Evolutionary conservation across 2,888 invertebrate genomes (phyloP), one percentile per base, ranked within the genome.

Genomic region (Parthenolecanium corni): DNA sequence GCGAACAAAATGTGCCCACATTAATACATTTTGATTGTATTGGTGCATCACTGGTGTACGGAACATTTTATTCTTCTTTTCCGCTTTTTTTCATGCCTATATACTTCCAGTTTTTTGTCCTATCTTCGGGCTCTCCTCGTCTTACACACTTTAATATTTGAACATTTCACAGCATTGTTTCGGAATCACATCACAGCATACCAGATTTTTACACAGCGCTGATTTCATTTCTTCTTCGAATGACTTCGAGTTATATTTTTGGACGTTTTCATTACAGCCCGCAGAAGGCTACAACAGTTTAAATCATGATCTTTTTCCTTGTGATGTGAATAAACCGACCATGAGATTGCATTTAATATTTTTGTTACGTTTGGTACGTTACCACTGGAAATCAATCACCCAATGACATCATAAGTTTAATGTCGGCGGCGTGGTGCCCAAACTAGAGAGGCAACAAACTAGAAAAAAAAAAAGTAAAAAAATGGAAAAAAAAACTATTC

Each of bases 271-370:
- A 61, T 61, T 61, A 49, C 49, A 61, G 31, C 31, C 5, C 31
- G 31, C 31, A 31, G n/a, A n/a, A n/a, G 24, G 38, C 61, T 61
- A 51, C 61, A 16, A n/a, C n/a, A 23, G 49, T 49, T 61, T 51
- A 61, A 61, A 61, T 61, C 51, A 61, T 61, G 49, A 61, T 61
- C 61, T 36, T 61, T 61, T 61, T 49, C 51, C 31, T 31, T 31
- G 31, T 61, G 61, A 61, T 61, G 61, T 51, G 61, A 61, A 61
- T 61, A 61, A 61, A 61, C 61, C 61, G 61, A 61, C 61, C 61
- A 61, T 61, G 61, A 61, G 61, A 61, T 61, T 61, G 61, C 61
- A 61, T 61, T 61, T 61, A 61, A 61, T 61, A 61, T 61, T 61
- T 61, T 49, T 23, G 49, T 61, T 36, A 31, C 49, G 49, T 61